These are phyloP conservation scores for Iguana delicatissima DNA, from an alignment of 2,797 vertebrate genomes.

Conservation along the genomic window DNA sequence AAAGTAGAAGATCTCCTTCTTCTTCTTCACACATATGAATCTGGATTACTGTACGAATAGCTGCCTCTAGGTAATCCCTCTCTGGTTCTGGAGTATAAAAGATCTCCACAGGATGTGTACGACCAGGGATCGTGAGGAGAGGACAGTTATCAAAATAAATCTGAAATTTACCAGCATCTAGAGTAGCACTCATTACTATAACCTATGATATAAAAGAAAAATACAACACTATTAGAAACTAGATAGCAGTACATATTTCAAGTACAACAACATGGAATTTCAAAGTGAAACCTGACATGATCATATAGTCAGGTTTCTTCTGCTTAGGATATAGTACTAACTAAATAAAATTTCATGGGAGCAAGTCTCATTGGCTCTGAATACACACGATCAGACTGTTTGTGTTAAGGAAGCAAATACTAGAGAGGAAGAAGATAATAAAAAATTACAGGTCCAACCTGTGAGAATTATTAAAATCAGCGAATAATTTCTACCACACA, in stretches of 20 bases:
- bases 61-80: slow-evolving; percentile 96
- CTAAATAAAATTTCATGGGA: background rate
- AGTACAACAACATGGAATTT: background rate
- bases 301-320: background rate
- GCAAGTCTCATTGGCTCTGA: background rate
- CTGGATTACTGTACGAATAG: slow-evolving; percentile 95
- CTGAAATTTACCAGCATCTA: slow-evolving; percentile 97
- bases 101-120: slow-evolving; percentile 97
- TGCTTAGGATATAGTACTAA: background rate
- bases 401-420: background rate
- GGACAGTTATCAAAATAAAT: slow-evolving; percentile 97
- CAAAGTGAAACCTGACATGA: background rate
- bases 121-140: slow-evolving; percentile 94
- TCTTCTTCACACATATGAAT: slow-evolving; percentile 98
- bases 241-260: background rate
- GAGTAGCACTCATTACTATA: slow-evolving; percentile 97
- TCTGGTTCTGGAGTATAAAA: slow-evolving; percentile 97
- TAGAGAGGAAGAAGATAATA: background rate
- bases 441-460: background rate
- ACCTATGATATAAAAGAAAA: slow-evolving; percentile 81
- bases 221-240: background rate
- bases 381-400: background rate
- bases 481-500: background rate
- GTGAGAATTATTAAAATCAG: background rate
- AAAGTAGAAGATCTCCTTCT: slow-evolving; percentile 92